These are phyloP conservation scores for Papilio polytes DNA, from an alignment of 1,140 invertebrate genomes.

Conservation along the genomic window DNA sequence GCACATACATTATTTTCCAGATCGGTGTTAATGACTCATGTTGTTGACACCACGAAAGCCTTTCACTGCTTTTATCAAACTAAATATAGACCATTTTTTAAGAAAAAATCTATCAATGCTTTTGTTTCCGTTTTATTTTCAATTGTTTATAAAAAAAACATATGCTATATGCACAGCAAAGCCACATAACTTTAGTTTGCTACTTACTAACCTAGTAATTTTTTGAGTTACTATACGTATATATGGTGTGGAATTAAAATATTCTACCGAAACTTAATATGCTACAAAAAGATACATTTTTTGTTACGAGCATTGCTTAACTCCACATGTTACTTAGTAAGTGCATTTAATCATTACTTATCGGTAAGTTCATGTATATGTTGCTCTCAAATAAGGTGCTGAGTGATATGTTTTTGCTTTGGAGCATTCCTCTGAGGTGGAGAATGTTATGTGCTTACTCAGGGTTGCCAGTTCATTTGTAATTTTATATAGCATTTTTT, in stretches of 20 bases:
- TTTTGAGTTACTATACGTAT: too few species aligned
- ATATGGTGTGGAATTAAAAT: too few species aligned
- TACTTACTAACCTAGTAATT: too few species aligned
- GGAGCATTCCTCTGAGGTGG: slow-evolving; percentile 36
- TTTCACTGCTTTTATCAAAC: not conserved
- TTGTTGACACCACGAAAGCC: not conserved
- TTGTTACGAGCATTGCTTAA: slow-evolving; percentile 6
- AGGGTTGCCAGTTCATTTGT: slow-evolving; percentile 14
- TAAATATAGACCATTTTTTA: not conserved
- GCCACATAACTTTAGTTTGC: too few species aligned
- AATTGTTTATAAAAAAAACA: too few species aligned
- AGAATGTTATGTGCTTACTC: slow-evolving; percentile 27
- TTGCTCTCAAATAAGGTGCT: slow-evolving; percentile 35
- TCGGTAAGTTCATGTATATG: slow-evolving; percentile 36
- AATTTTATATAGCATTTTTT: not conserved
- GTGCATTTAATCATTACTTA: slow-evolving; percentile 37
- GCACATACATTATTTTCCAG: slow-evolving; percentile 6
- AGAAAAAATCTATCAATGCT: not conserved
- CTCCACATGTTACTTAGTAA: slow-evolving; percentile 8
- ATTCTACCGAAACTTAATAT: not conserved
- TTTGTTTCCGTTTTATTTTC: too few species aligned
- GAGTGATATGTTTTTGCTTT: slow-evolving; percentile 38
- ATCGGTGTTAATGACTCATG: not conserved
- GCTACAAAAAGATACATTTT: not conserved
- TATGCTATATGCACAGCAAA: too few species aligned